Base-by-base conservation (phyloP, 2,888 invertebrate species). In the Fragum whitleyi region DNA sequence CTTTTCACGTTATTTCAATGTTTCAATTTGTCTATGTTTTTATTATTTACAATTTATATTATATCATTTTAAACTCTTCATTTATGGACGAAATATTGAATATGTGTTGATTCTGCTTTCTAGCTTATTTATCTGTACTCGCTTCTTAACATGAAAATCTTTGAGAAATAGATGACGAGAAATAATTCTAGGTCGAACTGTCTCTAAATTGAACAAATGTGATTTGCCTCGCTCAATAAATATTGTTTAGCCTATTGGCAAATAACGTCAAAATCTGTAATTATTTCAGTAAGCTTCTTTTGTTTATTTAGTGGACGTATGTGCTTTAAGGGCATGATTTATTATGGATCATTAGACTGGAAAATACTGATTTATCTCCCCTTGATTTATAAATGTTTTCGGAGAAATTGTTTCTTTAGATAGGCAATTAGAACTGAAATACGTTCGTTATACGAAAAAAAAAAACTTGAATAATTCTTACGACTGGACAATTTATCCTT, bases 301-400 rank as follows among this genome's bases (percentile, higher is more conserved):
- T 57, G 57, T 57, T 57, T 57, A 57, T 57, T 57, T 57, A 62
- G 28, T 62, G 2, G 62, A n/a, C 62, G 28, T 28, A 32, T 62
- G 1, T 7, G n/a, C 32, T 32, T 36, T 62, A n/a, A 32, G 62
- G 62, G 62, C 62, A 36, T 32, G 62, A 62, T 32, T n/a, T 62
- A 62, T 62, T 62, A 36, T 9, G 14, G 26, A 26, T 62, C 28
- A 29, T 36, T 62, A 28, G 28, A 62, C 28, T 28, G 36, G 36
- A 3, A 32, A 36, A 62, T 62, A 2, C 62, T 62, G 62, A 62
- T 62, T 28, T 32, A 36, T 21, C 36, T 9, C 28, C 16, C 28
- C 19, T 62, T 62, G 28, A 62, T 62, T 62, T 36, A 3, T 3
- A 47, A 47, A 14, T 47, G 47, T 47, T 47, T 47, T 47, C 47